A percentile compares a stretch with the other conserved stretches of the same genome.
phyloP scores from a whole-genome alignment of 1,140 invertebrate species.

The Anoplolepis gracilipes region DNA sequence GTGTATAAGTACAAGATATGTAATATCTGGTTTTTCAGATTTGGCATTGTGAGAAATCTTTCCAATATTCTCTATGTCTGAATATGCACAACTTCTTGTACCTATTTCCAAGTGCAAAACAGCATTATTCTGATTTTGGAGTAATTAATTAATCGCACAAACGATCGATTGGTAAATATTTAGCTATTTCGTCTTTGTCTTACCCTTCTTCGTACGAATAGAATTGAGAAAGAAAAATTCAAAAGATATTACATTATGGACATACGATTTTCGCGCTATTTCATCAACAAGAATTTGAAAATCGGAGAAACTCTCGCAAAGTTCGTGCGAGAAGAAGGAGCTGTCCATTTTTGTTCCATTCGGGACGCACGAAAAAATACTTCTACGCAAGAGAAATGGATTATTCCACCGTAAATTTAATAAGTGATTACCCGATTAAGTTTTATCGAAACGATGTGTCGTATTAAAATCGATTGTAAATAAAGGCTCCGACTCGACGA shows the following conservation, averaged over 20 bases:
- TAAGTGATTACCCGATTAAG: neutral
- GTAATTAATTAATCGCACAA: conserved; percentile 22
- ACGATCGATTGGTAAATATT: conserved; percentile 11
- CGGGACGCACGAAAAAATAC: neutral
- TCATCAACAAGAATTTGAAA: conserved; percentile 22
- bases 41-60: neutral
- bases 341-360: neutral
- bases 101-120: conserved; percentile 8
- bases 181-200: neutral
- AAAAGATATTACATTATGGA: neutral
- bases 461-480: conserved; percentile 24
- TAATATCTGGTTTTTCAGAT: neutral
- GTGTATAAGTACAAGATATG: too few species aligned
- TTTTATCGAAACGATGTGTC: neutral
- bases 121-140: neutral
- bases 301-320: conserved; percentile 7
- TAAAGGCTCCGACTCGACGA: conserved; percentile 20
- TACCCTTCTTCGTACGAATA: neutral
- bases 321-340: neutral
- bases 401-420: conserved; percentile 20
- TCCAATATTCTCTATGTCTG: neutral
- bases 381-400: neutral
- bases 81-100: neutral
- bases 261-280: conserved; percentile 44
- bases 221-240: neutral